Evolutionary conservation across 2,113 vertebrate genomes (phyloP), one percentile per base, ranked within the genome.

Genomic region (Forbesichthys papilliferus): DNA sequence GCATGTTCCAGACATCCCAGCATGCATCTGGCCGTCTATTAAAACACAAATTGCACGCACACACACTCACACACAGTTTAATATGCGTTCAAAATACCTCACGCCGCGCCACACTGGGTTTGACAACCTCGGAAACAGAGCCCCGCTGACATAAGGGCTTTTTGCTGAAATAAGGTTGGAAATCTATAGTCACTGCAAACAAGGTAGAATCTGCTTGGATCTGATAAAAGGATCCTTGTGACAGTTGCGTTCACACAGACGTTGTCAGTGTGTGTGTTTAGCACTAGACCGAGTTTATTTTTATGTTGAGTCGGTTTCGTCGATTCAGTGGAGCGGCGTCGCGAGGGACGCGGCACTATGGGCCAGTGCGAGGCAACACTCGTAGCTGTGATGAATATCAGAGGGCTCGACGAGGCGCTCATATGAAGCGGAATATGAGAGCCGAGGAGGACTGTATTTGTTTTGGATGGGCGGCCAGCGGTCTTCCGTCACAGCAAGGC

Each of bases 141-240:
- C 36, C 36, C 4, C 3, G 11, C 59, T 42, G 34, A 75, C 69
- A 69, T 71, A 65, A 70, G 75, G 80, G 63, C 75, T 92, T 85
- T 84, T 85, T 78, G 51, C 71, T 48, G 80, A 77, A 89, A 89
- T 42, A 42, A 42, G 36, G 36, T 84, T 85, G 78, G 78, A 80
- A 80, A 33, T 27, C 66, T 61, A 65, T 86, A 82, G 82, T 87
- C 78, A 36, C 16, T 72, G 33, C 3, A 58, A 52, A 52, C 11
- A 52, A 52, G 4, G 13, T 14, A 52, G 13, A 86, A 86, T 87
- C 84, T 89, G 90, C 86, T 87, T 77, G 78, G 65, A 84, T 90
- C 87, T 79, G 90, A 91, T 92, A 91, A 88, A 78, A 81, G 18
- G 67, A 18, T 71, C 83, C 83, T 86, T 90, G 86, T 88, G 61